Evolutionary conservation across 2,888 invertebrate genomes (phyloP), one percentile per base, ranked within the genome.

Genomic region (Pseudanteris insignis): DNA sequence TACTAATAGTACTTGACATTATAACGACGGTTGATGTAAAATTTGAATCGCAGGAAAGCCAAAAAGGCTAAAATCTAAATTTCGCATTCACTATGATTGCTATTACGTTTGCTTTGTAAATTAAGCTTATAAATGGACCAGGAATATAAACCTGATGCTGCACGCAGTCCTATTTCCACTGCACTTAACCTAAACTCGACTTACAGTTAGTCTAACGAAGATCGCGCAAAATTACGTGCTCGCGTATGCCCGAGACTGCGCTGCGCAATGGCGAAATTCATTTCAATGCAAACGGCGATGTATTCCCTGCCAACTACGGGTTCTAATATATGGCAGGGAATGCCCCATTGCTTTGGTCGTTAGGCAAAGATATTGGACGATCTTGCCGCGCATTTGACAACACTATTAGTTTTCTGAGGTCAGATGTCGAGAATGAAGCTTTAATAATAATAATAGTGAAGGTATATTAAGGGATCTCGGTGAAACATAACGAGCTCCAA

Each of bases 121-220:
- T 60, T 47, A 10, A 37, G 51, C 41, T 57, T 61, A 51, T 55
- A 55, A 55, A 55, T 70, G 54, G 67, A 66, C 68, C 67, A n/a
- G 65, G 71, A 68, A 72, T 71, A 73, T 70, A 71, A 67, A 71
- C 67, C 61, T 53, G 65, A 37, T 58, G 62, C 57, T 65, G 36
- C 38, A 33, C 51, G 47, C 63, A 46, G 37, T 58, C 36, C 51
- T 41, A 55, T 55, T 48, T 64, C 37, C 51, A 25, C 26, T 24
- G 50, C 36, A 54, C 43, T 47, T 62, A 62, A 47, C 43, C 51
- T 50, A 51, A 47, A 57, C 37, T 57, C 62, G 47, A 57, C 47
- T 53, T 51, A 47, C 61, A 61, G 58, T 64, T 61, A 63, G 46
- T 47, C 59, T 68, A 71, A 72, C 67, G 65, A 72, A 69, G 65